Evolutionary conservation across 30 jellyfish, hydroid and myxozoan species (phyloP).

Genomic region (Turritopsis dohrnii): DNA sequence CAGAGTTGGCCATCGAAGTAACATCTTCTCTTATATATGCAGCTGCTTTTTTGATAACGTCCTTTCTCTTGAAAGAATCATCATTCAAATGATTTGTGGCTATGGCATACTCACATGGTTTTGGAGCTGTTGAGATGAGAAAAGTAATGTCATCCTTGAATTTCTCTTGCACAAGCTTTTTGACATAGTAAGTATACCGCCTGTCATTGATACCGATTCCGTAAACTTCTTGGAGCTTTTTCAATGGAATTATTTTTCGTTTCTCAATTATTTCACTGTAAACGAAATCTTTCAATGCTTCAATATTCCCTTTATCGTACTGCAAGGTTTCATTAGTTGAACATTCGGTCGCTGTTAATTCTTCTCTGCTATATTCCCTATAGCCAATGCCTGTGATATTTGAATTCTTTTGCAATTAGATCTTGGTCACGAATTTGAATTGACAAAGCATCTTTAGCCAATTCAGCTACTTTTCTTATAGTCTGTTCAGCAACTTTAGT

Average conservation of each 20-base stretch:
- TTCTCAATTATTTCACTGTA: neutral
- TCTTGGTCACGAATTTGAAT: neutral
- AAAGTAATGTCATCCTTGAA: no score
- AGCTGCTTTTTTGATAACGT: slow-evolving; percentile 43
- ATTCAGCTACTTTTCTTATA: no score
- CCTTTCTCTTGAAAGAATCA: neutral
- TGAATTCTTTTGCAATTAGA: neutral
- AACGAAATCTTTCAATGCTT: neutral
- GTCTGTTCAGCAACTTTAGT: neutral
- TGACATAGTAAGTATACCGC: neutral
- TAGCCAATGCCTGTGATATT: neutral
- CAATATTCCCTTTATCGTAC: neutral
- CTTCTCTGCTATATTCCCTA: neutral
- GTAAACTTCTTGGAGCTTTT: neutral
- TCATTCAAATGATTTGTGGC: neutral
- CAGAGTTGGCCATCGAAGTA: slow-evolving; percentile 7
- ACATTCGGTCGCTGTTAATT: neutral
- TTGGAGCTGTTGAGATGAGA: neutral
- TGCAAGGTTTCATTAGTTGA: neutral
- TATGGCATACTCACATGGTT: neutral
- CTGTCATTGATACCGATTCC: neutral
- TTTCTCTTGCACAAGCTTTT: neutral
- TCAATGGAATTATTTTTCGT: neutral
- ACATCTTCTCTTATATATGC: slow-evolving; percentile 34
- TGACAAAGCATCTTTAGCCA: no score